phyloP scores from a whole-genome alignment of 2,888 invertebrate species.

The Suillia variegata region DNA sequence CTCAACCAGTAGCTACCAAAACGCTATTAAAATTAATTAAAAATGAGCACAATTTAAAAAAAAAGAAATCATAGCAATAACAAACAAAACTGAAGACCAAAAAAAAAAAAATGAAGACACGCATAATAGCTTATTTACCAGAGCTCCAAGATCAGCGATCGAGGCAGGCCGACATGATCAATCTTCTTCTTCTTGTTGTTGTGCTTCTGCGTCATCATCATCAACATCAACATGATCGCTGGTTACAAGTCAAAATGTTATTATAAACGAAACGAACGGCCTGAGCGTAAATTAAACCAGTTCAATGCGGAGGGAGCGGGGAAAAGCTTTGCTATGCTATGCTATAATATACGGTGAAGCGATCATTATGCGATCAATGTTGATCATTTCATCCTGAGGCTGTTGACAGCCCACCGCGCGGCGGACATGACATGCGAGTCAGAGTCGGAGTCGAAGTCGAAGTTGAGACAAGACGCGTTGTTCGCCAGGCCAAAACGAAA shows the following conservation, averaged over 20 bases:
- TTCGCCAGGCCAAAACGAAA: neutral
- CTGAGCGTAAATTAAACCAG: slow-evolving; percentile 28
- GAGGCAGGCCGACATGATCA: neutral
- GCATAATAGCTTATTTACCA: slow-evolving; percentile 53
- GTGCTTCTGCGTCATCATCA: too few species aligned
- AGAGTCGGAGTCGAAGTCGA: too few species aligned
- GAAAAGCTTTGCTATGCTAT: neutral
- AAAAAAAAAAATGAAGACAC: slow-evolving; percentile 31
- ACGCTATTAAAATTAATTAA: slow-evolving; percentile 54
- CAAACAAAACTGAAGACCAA: slow-evolving; percentile 19
- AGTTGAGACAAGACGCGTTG: too few species aligned
- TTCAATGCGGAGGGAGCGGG: slow-evolving; percentile 12
- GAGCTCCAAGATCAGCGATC: slow-evolving; percentile 13
- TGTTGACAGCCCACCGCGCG: slow-evolving; percentile 58
- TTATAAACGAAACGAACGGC: slow-evolving; percentile 16
- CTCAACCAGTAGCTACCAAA: slow-evolving; percentile 47
- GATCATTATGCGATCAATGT: slow-evolving; percentile 60
- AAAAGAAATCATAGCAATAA: slow-evolving; percentile 19
- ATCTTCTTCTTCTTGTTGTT: too few species aligned
- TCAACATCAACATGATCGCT: too few species aligned
- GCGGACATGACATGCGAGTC: slow-evolving; percentile 54
- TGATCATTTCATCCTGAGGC: slow-evolving; percentile 59
- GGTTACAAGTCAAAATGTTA: slow-evolving; percentile 16
- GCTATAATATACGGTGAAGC: neutral
- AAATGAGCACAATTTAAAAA: slow-evolving; percentile 31